These are phyloP conservation scores for Globodera rostochiensis DNA, from an alignment of 1,140 invertebrate genomes.

Conservation along the genomic window DNA sequence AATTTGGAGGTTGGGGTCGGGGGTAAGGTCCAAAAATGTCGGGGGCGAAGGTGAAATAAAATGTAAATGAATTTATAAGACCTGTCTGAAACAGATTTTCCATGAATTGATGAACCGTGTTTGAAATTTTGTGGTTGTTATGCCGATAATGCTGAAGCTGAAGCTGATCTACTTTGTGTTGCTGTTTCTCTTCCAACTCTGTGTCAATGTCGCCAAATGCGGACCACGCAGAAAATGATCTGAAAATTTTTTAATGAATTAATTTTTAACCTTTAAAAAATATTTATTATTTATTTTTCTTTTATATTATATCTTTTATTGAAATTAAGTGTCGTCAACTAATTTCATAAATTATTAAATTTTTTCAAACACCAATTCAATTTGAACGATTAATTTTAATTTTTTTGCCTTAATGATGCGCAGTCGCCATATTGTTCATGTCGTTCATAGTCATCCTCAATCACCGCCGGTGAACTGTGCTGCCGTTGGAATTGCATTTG, in stretches of 20 bases:
- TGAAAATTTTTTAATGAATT: not conserved
- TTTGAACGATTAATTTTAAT: not conserved
- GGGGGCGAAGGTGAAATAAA: too few species aligned
- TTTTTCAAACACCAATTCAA: not conserved
- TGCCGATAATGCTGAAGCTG: not conserved
- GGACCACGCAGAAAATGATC: slow-evolving; percentile 14
- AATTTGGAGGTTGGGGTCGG: too few species aligned
- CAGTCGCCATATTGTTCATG: not conserved
- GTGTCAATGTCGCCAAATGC: slow-evolving; percentile 23
- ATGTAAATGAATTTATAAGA: not conserved
- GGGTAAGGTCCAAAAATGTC: too few species aligned
- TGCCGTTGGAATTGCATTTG: slow-evolving; percentile 14
- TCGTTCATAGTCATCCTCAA: slow-evolving; percentile 18
- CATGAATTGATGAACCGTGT: slow-evolving; percentile 18
- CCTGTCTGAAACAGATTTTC: slow-evolving; percentile 17
- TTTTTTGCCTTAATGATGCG: not conserved
- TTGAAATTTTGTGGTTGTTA: not conserved
- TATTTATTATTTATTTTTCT: not conserved
- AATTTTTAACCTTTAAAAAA: not conserved
- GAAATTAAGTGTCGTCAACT: too few species aligned
- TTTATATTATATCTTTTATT: too few species aligned
- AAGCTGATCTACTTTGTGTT: not conserved
- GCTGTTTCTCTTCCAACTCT: slow-evolving; percentile 1
- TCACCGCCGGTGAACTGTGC: slow-evolving; percentile 7
- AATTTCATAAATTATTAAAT: too few species aligned